Conservation (phyloP, 1,140 invertebrate species). For the Coptotermes formosanus region DNA sequence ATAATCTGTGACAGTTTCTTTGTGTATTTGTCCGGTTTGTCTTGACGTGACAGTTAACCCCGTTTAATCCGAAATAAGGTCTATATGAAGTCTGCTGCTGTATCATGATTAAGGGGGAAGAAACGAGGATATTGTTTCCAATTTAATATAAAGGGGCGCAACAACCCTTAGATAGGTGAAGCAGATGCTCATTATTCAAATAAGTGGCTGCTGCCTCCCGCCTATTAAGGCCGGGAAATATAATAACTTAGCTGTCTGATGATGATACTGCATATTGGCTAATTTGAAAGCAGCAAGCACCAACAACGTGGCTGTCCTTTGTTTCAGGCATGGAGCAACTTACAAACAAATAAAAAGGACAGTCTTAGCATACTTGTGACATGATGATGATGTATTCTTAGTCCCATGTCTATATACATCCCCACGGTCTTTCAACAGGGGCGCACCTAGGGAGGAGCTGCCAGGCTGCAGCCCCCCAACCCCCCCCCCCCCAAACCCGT, state of each 20-base stretch:
- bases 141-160: slow-evolving; percentile 3
- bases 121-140: slow-evolving; percentile 8
- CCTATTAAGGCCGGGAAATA: slow-evolving; percentile 11
- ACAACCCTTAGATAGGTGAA: slow-evolving; percentile 4
- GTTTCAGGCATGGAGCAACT: not conserved
- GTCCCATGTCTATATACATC: no score
- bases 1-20: not conserved
- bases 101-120: not conserved
- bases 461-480: no score
- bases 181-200: not conserved
- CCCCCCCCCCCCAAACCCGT: no score
- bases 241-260: not conserved
- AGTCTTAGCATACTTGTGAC: no score
- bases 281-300: not conserved
- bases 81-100: not conserved
- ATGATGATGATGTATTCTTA: no score
- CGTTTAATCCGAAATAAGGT: slow-evolving; percentile 1
- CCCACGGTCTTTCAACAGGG: no score
- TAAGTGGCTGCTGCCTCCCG: not conserved
- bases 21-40: not conserved
- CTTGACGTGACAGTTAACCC: slow-evolving; percentile 1
- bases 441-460: no score
- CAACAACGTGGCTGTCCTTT: not conserved
- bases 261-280: not conserved
- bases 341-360: no score